phyloP scores from a whole-genome alignment of 2,113 vertebrate species.

The Macrotus californicus region DNA sequence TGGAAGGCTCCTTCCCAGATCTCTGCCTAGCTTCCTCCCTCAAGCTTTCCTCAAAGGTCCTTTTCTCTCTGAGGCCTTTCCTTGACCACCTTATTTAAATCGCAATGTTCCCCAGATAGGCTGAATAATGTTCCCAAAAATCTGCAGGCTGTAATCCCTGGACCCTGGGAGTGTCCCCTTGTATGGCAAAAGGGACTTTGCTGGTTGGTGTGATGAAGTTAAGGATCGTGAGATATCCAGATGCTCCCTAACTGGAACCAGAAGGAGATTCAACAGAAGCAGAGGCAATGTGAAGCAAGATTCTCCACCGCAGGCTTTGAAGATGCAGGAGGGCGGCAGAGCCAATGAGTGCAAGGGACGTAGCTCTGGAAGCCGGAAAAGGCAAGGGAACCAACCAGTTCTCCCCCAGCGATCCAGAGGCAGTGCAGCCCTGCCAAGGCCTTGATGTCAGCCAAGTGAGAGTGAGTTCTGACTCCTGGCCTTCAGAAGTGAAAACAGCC shows the following conservation, averaged over 20 bases:
- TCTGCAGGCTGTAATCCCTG: neutral
- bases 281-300: neutral
- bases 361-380: neutral
- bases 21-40: neutral
- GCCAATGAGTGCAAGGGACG: neutral
- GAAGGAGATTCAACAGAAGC: no score
- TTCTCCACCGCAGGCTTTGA: fast-evolving
- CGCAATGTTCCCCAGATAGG: neutral
- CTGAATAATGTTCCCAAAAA: neutral
- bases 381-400: neutral
- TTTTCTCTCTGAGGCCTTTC: neutral
- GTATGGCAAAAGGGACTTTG: neutral
- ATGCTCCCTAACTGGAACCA: neutral
- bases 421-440: neutral
- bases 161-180: neutral
- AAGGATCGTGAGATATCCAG: neutral
- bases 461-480: neutral
- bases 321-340: neutral
- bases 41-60: neutral
- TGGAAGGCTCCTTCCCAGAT: neutral
- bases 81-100: neutral
- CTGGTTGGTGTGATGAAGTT: neutral
- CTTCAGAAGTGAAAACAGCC: neutral
- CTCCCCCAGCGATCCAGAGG: neutral
- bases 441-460: neutral